These are phyloP conservation scores for Apomyelois bistriatella DNA, from an alignment of 2,888 invertebrate genomes.

Conservation along the genomic window DNA sequence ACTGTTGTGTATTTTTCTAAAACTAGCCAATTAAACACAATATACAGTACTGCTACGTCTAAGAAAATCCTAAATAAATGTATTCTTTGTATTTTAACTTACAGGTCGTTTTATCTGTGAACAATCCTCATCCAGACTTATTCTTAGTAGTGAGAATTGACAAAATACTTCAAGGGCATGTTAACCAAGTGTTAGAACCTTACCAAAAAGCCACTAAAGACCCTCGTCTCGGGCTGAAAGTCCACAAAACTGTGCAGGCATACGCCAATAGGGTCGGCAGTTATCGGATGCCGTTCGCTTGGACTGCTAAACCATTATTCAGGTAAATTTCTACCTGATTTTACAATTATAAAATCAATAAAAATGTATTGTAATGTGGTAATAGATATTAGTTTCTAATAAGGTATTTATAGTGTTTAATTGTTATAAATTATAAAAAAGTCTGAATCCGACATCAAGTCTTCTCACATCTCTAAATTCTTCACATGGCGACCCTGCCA, in stretches of 20 bases:
- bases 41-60: too few species aligned
- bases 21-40: too few species aligned
- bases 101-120: conserved; percentile 93
- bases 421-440: too few species aligned
- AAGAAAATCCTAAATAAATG: too few species aligned
- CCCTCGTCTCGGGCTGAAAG: conserved; percentile 87
- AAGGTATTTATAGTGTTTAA: too few species aligned
- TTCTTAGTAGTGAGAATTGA: conserved; percentile 96
- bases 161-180: conserved; percentile 94
- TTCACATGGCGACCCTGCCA: too few species aligned
- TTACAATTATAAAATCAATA: background rate
- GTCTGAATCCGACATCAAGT: too few species aligned
- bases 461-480: too few species aligned
- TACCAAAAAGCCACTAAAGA: conserved; percentile 91
- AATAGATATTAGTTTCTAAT: too few species aligned
- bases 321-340: conserved; percentile 43
- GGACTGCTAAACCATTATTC: conserved; percentile 95
- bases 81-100: conserved; percentile 25
- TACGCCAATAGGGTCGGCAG: conserved; percentile 91
- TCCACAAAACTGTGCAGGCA: conserved; percentile 88
- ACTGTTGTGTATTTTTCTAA: too few species aligned
- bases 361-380: too few species aligned
- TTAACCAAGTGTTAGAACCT: conserved; percentile 91
- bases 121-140: conserved; percentile 93
- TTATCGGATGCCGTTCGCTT: conserved; percentile 98